Conservation (phyloP, 2,888 invertebrate species). For the Mesorhabditis sp. region DNA sequence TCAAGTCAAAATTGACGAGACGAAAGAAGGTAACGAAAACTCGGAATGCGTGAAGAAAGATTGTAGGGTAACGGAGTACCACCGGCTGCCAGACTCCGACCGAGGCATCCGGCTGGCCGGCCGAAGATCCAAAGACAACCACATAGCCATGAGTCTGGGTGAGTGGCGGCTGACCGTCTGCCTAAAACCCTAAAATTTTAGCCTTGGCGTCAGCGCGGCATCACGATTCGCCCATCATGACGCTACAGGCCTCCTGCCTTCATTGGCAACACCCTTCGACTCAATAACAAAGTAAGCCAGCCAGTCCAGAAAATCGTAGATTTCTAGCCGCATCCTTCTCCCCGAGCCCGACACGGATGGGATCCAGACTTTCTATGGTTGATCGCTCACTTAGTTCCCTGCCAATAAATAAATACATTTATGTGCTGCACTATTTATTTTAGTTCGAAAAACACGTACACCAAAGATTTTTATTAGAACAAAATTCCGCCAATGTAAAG, state of each 20-base stretch:
- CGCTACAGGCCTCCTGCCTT: constrained; percentile 43
- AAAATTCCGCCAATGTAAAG: no score
- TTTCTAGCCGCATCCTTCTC: no score
- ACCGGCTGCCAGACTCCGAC: constrained; percentile 1
- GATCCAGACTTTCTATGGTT: no score
- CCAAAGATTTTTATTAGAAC: no score
- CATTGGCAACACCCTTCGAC: constrained; percentile 14
- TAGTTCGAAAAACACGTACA: no score
- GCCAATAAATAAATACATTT: no score
- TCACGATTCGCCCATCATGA: constrained; percentile 51
- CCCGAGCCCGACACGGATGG: no score
- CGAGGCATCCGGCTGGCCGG: not conserved
- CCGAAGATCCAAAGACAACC: not conserved
- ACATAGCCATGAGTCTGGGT: not conserved
- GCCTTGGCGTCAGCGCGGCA: constrained; percentile 42
- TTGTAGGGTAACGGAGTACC: not conserved
- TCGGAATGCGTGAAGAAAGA: constrained; percentile 10
- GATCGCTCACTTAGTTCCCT: no score
- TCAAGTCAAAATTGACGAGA: constrained; percentile 52
- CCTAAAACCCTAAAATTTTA: constrained; percentile 16
- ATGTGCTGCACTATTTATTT: no score
- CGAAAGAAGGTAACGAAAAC: constrained; percentile 37
- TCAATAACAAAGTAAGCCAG: no score
- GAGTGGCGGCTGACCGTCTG: not conserved
- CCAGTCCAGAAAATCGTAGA: no score